These are phyloP conservation scores for Crotophaga sulcirostris DNA, from an alignment of 2,113 vertebrate genomes.

Conservation along the genomic window DNA sequence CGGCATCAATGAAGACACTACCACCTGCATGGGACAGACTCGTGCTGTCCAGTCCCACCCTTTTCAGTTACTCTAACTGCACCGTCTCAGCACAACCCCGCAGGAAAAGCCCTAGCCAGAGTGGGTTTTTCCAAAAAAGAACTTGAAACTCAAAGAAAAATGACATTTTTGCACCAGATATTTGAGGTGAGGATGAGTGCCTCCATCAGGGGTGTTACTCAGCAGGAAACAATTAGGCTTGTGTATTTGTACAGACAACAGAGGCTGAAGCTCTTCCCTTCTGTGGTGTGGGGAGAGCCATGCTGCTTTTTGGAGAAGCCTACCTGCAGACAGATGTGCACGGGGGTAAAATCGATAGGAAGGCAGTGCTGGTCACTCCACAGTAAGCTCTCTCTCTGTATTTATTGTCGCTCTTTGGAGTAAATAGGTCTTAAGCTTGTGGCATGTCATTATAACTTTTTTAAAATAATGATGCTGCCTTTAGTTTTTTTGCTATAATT, in stretches of 20 bases:
- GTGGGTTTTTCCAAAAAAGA: not conserved
- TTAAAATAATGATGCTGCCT: slow-evolving; percentile 60
- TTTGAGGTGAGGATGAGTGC: not conserved
- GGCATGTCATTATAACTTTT: slow-evolving; percentile 72
- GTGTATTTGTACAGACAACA: fast-evolving
- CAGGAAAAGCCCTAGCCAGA: not conserved
- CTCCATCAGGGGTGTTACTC: not conserved
- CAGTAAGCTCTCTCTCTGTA: not conserved
- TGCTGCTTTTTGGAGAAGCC: not conserved
- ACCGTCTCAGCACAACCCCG: not conserved
- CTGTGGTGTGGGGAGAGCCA: fast-evolving
- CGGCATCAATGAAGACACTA: fast-evolving
- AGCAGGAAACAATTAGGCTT: fast-evolving
- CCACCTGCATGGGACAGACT: fast-evolving
- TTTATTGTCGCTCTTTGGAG: slow-evolving; percentile 59
- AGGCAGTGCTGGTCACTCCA: slow-evolving; percentile 30
- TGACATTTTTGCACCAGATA: fast-evolving
- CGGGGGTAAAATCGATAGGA: not conserved
- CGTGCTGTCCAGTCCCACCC: not conserved
- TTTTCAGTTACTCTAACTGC: fast-evolving
- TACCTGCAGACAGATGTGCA: not conserved
- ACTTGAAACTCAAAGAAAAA: not conserved
- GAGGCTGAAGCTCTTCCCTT: no score
- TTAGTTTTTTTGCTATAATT: slow-evolving; percentile 84
- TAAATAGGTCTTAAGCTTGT: slow-evolving; percentile 69